A percentile compares a stretch with the other conserved stretches of the same genome.
Conservation (phyloP, 2,888 invertebrate species). For the Yponomeuta cagnagella region DNA sequence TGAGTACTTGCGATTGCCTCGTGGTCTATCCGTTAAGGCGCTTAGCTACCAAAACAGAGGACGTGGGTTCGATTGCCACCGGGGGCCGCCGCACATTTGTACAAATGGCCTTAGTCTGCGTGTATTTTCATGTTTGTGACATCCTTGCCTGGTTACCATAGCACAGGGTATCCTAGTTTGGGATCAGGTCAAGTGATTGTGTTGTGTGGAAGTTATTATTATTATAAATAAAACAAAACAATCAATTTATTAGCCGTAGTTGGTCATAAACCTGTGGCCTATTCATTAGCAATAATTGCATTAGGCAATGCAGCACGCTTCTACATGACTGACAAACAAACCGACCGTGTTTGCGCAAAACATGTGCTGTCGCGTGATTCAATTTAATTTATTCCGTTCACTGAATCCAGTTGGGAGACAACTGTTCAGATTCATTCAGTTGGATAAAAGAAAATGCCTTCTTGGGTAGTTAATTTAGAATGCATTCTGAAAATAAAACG, state of each 20-base stretch:
- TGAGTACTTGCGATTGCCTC: no score
- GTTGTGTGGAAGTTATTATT: no score
- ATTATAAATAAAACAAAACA: not conserved
- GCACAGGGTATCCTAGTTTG: no score
- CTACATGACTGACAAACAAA: conserved; percentile 53
- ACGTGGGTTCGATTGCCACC: no score
- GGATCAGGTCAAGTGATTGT: no score
- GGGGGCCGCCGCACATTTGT: no score
- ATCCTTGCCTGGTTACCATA: no score
- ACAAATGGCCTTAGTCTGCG: no score
- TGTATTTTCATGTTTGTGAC: no score
- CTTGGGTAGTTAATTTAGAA: not conserved
- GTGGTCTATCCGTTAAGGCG: no score
- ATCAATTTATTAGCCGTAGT: not conserved
- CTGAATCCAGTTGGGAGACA: not conserved
- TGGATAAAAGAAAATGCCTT: not conserved
- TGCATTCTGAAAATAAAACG: conserved; percentile 63
- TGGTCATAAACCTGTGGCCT: conserved; percentile 41
- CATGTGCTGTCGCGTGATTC: conserved; percentile 22
- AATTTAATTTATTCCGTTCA: conserved; percentile 1
- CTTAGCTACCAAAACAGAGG: no score
- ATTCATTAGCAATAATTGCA: conserved; percentile 67
- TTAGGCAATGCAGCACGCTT: conserved; percentile 46
- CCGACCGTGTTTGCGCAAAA: conserved; percentile 26
- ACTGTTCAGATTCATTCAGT: not conserved